Evolutionary conservation across 2,113 vertebrate genomes (phyloP).

Genomic region (Siniperca chuatsi): DNA sequence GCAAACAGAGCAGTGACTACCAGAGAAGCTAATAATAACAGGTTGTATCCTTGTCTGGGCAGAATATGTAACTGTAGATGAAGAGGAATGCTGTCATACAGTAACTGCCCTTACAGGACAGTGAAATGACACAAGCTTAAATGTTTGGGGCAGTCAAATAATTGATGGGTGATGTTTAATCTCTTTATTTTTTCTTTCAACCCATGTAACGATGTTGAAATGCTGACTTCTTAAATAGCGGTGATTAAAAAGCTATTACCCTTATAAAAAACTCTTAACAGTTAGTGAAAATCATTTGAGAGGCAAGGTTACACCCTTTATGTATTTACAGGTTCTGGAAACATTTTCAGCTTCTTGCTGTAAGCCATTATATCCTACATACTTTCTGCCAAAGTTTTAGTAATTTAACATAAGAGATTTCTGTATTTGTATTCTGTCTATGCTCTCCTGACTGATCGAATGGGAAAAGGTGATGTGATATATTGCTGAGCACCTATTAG

Average conservation of each 20-base stretch:
- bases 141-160: neutral
- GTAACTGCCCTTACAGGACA: neutral
- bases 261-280: neutral
- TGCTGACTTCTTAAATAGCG: neutral
- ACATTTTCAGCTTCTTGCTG: too few relatives aligned
- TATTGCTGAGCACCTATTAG: neutral
- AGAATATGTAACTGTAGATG: neutral
- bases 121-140: neutral
- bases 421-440: neutral
- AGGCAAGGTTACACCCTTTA: too few relatives aligned
- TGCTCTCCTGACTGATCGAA: neutral
- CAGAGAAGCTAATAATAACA: conserved; percentile 17
- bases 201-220: neutral
- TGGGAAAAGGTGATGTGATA: neutral
- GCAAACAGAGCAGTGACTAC: conserved; percentile 39
- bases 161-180: neutral
- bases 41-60: neutral
- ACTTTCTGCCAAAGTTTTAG: neutral
- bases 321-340: too few relatives aligned
- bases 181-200: too few relatives aligned
- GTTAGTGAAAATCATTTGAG: too few relatives aligned
- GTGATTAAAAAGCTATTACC: neutral
- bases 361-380: too few relatives aligned
- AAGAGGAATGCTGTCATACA: neutral
- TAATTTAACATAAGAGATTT: neutral